Evolutionary conservation across 92 coral and sea anemone species (phyloP).

Genomic region (Parazoanthus atlanticus): DNA sequence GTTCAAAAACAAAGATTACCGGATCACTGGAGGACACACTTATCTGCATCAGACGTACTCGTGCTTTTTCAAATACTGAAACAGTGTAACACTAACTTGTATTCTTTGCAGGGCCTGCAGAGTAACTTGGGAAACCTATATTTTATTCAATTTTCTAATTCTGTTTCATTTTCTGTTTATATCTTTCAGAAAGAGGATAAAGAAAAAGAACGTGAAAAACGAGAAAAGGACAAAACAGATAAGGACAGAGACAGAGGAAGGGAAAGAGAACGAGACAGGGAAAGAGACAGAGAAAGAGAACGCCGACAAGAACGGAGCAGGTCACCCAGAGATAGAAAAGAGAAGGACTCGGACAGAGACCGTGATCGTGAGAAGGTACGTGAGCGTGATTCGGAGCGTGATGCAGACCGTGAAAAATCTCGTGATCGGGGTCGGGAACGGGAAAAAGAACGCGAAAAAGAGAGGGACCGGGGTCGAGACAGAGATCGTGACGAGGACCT

Average conservation of each 20-base stretch:
- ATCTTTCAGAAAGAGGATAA: slow-evolving; percentile 77
- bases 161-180: not conserved
- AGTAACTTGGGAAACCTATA: not conserved
- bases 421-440: slow-evolving; percentile 68
- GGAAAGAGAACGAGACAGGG: slow-evolving; percentile 39
- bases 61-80: slow-evolving; percentile 13
- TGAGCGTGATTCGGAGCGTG: slow-evolving; percentile 57
- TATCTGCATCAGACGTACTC: slow-evolving; percentile 11
- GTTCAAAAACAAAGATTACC: slow-evolving; percentile 1
- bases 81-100: not conserved
- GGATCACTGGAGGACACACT: slow-evolving; percentile 26
- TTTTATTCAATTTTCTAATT: not conserved
- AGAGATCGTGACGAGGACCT: slow-evolving; percentile 74
- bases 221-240: slow-evolving; percentile 50
- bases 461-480: slow-evolving; percentile 62
- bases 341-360: slow-evolving; percentile 77
- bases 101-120: not conserved
- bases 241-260: slow-evolving; percentile 17
- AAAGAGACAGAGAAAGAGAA: slow-evolving; percentile 66
- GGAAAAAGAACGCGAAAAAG: slow-evolving; percentile 72
- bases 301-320: slow-evolving; percentile 65
- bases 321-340: slow-evolving; percentile 48
- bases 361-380: slow-evolving; percentile 59
- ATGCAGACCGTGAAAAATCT: slow-evolving; percentile 64
- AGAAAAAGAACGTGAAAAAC: slow-evolving; percentile 74